These are phyloP conservation scores for Brachionus rubens DNA, from an alignment of 1,140 invertebrate species.

Conservation along the genomic window DNA sequence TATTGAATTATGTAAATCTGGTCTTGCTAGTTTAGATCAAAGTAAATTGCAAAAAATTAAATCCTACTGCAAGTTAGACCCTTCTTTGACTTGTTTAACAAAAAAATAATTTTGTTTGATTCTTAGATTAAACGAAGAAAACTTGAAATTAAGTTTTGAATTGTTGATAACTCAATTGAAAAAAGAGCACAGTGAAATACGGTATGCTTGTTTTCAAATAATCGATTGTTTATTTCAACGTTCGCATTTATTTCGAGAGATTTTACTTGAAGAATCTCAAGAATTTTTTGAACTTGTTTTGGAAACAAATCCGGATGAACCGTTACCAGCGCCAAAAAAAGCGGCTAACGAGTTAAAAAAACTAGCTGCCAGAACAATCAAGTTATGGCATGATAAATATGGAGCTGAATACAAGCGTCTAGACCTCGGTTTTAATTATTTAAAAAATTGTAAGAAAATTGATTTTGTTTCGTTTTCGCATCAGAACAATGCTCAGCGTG, in stretches of 20 bases:
- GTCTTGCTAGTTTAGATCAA: conserved; percentile 55
- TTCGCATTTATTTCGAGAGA: conserved; percentile 64
- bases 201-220: conserved; percentile 63
- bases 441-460: conserved; percentile 63
- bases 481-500: conserved; percentile 13
- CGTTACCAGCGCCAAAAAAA: conserved; percentile 62
- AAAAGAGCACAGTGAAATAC: conserved; percentile 65
- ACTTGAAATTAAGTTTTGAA: conserved; percentile 59
- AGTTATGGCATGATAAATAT: conserved; percentile 63
- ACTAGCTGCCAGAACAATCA: conserved; percentile 59
- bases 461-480: conserved; percentile 45
- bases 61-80: conserved; percentile 57
- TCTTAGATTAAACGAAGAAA: background rate
- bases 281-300: conserved; percentile 61
- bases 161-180: conserved; percentile 61
- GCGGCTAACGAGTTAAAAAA: conserved; percentile 61
- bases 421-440: conserved; percentile 61
- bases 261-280: conserved; percentile 62
- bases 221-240: conserved; percentile 64
- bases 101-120: conserved; percentile 14
- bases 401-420: conserved; percentile 62
- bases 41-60: conserved; percentile 59
- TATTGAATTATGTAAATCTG: conserved; percentile 59
- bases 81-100: conserved; percentile 1
- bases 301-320: conserved; percentile 50